A percentile compares a stretch with the other conserved stretches of the same genome.
phyloP scores from a whole-genome alignment of 2,113 vertebrate species.

The Rissa tridactyla region DNA sequence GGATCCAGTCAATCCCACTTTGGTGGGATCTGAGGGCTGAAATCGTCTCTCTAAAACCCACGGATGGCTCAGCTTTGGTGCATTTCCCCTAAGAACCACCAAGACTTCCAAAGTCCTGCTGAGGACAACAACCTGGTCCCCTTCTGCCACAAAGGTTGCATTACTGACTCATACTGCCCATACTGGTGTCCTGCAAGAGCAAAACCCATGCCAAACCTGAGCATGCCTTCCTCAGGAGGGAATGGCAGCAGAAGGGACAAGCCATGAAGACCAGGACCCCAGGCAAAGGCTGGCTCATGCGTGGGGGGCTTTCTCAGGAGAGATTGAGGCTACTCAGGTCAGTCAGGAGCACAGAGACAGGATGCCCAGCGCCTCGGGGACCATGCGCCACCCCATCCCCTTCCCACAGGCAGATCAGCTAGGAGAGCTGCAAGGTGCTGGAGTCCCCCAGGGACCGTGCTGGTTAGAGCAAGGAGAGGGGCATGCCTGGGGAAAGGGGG shows the following conservation, averaged over 20 bases:
- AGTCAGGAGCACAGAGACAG: background rate
- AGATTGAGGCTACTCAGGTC: fast-evolving
- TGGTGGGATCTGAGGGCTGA: background rate
- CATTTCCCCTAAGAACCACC: background rate
- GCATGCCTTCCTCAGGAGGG: background rate
- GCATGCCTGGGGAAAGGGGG: fast-evolving
- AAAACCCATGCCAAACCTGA: fast-evolving
- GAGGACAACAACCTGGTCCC: background rate
- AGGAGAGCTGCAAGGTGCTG: background rate
- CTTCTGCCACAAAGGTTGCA: background rate
- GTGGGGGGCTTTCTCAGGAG: background rate
- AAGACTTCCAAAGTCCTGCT: background rate
- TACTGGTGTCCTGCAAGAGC: background rate
- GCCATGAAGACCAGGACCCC: background rate
- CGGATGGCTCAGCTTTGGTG: background rate
- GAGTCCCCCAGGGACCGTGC: background rate
- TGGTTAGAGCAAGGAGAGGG: background rate
- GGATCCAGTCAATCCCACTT: background rate
- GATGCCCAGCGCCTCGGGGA: background rate
- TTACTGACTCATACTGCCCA: fast-evolving
- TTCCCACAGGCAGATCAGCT: background rate
- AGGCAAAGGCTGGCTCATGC: background rate
- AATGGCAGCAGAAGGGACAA: background rate
- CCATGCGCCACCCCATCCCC: background rate
- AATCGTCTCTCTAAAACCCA: background rate